Percentiles rank a stretch among this genome's conserved stretches.
These are phyloP conservation scores for Anoncus sp. DNA, from an alignment of 2,888 invertebrate genomes.

Conservation along the genomic window DNA sequence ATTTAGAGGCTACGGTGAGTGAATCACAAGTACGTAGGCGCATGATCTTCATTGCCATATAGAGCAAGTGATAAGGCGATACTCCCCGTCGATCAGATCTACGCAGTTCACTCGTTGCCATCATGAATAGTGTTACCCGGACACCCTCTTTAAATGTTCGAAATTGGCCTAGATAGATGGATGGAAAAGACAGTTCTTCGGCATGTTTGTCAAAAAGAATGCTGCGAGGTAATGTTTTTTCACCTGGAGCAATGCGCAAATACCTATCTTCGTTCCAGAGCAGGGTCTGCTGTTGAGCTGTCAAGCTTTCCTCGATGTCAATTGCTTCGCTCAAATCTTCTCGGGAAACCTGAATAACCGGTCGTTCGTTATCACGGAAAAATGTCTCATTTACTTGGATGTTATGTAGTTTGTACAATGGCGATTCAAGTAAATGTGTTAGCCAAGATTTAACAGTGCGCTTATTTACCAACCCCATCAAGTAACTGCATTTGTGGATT, in stretches of 20 bases:
- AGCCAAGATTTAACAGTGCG: slow-evolving; percentile 67
- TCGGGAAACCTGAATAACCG: background rate
- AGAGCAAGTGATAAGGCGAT: slow-evolving; percentile 73
- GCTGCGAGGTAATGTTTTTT: slow-evolving; percentile 70
- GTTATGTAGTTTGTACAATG: slow-evolving; percentile 44
- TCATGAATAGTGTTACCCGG: slow-evolving; percentile 76
- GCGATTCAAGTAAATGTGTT: slow-evolving; percentile 57
- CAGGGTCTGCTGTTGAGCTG: slow-evolving; percentile 45
- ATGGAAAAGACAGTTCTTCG: slow-evolving; percentile 81
- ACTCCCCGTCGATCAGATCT: slow-evolving; percentile 79
- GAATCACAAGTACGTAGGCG: slow-evolving; percentile 66
- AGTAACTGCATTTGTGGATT: slow-evolving; percentile 67
- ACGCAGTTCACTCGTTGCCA: slow-evolving; percentile 79
- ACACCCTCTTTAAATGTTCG: slow-evolving; percentile 68
- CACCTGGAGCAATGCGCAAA: slow-evolving; percentile 53
- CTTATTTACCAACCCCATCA: slow-evolving; percentile 66
- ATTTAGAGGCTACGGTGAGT: slow-evolving; percentile 50
- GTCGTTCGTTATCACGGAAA: background rate
- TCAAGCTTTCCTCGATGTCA: slow-evolving; percentile 28
- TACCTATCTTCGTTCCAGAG: slow-evolving; percentile 57
- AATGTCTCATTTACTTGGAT: slow-evolving; percentile 11
- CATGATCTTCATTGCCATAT: slow-evolving; percentile 81
- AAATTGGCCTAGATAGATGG: slow-evolving; percentile 79
- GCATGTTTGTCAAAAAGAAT: slow-evolving; percentile 79
- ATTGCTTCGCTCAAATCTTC: slow-evolving; percentile 34